A percentile compares a stretch with the other conserved stretches of the same genome.
These are phyloP conservation scores for Rhegmatorhina hoffmannsi DNA, from an alignment of 2,113 vertebrate species.

Conservation along the genomic window DNA sequence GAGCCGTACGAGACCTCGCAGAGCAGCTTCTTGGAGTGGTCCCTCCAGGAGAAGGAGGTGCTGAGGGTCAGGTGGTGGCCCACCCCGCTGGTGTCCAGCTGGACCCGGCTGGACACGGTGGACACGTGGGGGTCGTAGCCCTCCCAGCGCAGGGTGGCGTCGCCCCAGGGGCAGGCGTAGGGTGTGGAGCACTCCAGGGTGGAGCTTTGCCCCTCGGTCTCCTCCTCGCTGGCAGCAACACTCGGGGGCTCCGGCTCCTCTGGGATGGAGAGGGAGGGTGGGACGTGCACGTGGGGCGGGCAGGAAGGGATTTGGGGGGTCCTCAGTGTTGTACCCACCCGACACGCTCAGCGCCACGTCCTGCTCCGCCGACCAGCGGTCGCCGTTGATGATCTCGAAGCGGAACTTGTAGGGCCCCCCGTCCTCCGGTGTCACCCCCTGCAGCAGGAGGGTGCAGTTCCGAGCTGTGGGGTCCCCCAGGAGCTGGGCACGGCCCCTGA, in stretches of 20 bases:
- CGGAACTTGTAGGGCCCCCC: constrained; percentile 68
- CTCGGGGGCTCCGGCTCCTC: background rate
- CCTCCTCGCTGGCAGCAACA: background rate
- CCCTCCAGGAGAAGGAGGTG: constrained; percentile 68
- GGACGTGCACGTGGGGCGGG: rapidly evolving
- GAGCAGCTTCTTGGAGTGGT: constrained; percentile 60
- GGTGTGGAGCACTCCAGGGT: constrained; percentile 70
- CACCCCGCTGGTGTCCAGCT: background rate
- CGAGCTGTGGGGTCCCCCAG: background rate
- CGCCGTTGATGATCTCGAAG: constrained; percentile 61
- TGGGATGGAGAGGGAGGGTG: background rate
- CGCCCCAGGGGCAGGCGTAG: constrained; percentile 37
- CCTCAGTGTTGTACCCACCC: rapidly evolving
- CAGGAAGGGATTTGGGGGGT: rapidly evolving
- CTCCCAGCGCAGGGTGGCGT: constrained; percentile 44
- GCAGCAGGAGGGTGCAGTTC: constrained; percentile 67
- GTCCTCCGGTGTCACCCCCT: background rate
- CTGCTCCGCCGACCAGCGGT: constrained; percentile 54
- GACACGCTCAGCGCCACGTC: background rate
- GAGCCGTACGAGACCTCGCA: constrained; percentile 19
- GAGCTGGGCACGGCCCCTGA: constrained; percentile 25
- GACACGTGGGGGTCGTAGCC: constrained; percentile 48
- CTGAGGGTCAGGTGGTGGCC: constrained; percentile 8
- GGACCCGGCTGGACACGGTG: background rate
- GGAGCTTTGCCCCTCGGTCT: background rate